Evolutionary conservation across 2,888 invertebrate species (phyloP).

Genomic region (Chymomyza fuscimana): DNA sequence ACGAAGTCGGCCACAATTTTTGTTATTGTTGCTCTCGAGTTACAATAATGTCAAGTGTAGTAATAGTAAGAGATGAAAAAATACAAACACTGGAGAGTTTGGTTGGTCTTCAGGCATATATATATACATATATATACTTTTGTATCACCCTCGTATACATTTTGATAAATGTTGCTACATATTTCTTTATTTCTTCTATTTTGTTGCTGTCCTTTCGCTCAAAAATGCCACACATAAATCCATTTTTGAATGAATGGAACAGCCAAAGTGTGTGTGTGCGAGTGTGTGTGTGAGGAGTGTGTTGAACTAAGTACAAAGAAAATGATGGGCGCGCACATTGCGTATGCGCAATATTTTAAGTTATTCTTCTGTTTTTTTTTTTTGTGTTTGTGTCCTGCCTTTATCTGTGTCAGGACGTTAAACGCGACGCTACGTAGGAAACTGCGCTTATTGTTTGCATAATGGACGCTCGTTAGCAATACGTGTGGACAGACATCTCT

Average conservation of each 20-base stretch:
- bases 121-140: background rate
- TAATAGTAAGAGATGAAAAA: background rate
- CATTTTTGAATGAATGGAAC: conserved; percentile 72
- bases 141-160: conserved; percentile 6
- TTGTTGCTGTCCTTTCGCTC: conserved; percentile 50
- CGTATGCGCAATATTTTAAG: conserved; percentile 58
- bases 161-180: conserved; percentile 70
- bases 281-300: background rate
- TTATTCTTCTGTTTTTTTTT: conserved; percentile 12
- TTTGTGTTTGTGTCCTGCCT: conserved; percentile 40
- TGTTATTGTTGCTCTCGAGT: conserved; percentile 32
- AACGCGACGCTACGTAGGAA: conserved; percentile 46
- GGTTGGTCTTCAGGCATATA: background rate
- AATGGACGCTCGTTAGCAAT: conserved; percentile 76
- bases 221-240: conserved; percentile 75
- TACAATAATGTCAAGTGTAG: conserved; percentile 54
- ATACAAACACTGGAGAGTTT: background rate
- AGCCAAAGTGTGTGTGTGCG: conserved; percentile 24
- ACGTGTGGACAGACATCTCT: conserved; percentile 15
- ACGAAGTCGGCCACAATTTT: conserved; percentile 2
- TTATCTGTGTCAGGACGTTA: conserved; percentile 1
- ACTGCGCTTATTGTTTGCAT: conserved; percentile 72
- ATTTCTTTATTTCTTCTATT: conserved; percentile 54
- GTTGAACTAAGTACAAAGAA: background rate
- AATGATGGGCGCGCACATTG: conserved; percentile 32